These are phyloP conservation scores for Ypsolopha sequella DNA, from an alignment of 2,888 invertebrate species.

Conservation along the genomic window DNA sequence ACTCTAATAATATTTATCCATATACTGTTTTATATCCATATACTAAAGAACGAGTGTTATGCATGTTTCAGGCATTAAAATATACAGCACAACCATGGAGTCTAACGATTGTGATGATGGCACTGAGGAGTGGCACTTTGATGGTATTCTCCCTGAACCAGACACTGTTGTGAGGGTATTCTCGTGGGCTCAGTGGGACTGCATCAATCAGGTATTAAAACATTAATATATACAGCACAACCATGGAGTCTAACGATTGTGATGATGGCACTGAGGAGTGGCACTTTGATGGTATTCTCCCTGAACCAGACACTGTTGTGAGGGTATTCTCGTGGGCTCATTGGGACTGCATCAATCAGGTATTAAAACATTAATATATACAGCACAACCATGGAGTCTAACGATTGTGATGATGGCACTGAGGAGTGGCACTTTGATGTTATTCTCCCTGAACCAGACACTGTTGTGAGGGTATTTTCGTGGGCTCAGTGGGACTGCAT, in stretches of 20 bases:
- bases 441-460: too few relatives aligned
- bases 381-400: not conserved
- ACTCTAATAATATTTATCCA: too few relatives aligned
- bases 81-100: slow-evolving; percentile 35
- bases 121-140: slow-evolving; percentile 67
- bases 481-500: too few relatives aligned
- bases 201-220: slow-evolving; percentile 58
- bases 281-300: slow-evolving; percentile 65
- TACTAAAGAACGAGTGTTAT: not conserved
- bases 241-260: slow-evolving; percentile 54
- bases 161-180: slow-evolving; percentile 77
- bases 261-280: slow-evolving; percentile 64
- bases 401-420: too few relatives aligned
- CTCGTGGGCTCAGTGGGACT: slow-evolving; percentile 91
- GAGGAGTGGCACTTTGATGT: too few relatives aligned
- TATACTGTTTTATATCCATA: too few relatives aligned
- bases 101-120: slow-evolving; percentile 60
- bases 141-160: slow-evolving; percentile 60
- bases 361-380: too few relatives aligned
- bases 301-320: slow-evolving; percentile 71
- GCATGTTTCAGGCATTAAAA: not conserved
- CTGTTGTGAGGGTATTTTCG: too few relatives aligned
- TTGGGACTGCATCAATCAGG: slow-evolving; percentile 81
- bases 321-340: slow-evolving; percentile 88
- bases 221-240: slow-evolving; percentile 12